phyloP scores from a whole-genome alignment of 1,140 invertebrate species.

The Diachasmimorpha longicaudata region DNA sequence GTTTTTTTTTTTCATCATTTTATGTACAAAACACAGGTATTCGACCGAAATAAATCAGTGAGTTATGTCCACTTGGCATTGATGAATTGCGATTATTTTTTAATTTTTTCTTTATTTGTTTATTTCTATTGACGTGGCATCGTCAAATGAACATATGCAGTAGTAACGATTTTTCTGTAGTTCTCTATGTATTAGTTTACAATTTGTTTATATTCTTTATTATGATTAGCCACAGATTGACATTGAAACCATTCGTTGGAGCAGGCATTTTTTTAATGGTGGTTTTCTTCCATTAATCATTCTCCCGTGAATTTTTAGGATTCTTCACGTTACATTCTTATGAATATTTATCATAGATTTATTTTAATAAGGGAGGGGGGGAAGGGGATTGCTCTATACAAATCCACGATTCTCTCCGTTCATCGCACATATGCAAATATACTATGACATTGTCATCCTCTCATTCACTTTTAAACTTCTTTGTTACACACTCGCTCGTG shows the following conservation, averaged over 20 bases:
- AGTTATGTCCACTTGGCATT: background rate
- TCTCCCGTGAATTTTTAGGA: background rate
- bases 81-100: background rate
- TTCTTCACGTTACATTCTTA: background rate
- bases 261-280: background rate
- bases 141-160: conserved; percentile 7
- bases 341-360: background rate
- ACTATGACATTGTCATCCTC: background rate
- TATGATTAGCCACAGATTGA: background rate
- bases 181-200: background rate
- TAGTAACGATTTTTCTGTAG: background rate
- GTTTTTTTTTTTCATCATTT: conserved; percentile 11
- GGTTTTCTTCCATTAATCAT: background rate
- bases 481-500: conserved; percentile 14
- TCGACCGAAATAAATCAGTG: background rate
- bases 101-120: background rate
- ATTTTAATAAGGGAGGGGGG: background rate
- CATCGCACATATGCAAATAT: background rate
- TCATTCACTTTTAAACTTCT: background rate
- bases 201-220: background rate
- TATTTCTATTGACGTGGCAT: conserved; percentile 3
- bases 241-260: conserved; percentile 11
- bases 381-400: background rate
- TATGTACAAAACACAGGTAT: conserved; percentile 23
- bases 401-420: background rate